Conservation (phyloP, 2,797 vertebrate genomes). For the Dicrostonyx torquatus region DNA sequence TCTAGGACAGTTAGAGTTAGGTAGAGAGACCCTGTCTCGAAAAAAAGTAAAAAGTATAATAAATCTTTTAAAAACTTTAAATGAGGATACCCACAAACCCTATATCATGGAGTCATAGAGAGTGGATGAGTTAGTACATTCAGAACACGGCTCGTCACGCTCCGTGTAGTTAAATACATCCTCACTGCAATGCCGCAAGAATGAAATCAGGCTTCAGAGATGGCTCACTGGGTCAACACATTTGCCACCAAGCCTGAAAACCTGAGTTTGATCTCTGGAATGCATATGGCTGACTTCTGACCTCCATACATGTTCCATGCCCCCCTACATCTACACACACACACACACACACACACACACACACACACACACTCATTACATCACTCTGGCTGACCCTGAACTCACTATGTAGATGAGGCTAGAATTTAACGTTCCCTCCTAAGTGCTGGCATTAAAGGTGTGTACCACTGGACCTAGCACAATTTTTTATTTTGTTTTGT, state of each 20-base stretch:
- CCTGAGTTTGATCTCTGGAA: not conserved
- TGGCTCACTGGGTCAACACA: not conserved
- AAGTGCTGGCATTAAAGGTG: not conserved
- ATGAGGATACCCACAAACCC: not conserved
- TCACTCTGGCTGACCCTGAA: not conserved
- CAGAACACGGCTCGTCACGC: not conserved
- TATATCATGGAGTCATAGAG: not conserved
- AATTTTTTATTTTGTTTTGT: not conserved
- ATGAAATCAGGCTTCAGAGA: not conserved
- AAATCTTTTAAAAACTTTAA: not conserved
- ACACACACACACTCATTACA: not conserved
- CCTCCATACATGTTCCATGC: not conserved
- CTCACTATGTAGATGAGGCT: not conserved
- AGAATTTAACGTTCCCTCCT: not conserved
- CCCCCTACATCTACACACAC: not conserved
- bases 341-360: not conserved
- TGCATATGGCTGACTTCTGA: not conserved
- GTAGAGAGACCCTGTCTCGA: not conserved
- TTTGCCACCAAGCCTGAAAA: not conserved
- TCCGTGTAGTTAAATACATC: not conserved
- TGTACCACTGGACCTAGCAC: too few relatives aligned
- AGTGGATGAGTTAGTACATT: not conserved
- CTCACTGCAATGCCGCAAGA: not conserved
- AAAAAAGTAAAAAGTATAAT: not conserved
- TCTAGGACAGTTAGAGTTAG: not conserved